Evolutionary conservation across 2,113 vertebrate genomes (phyloP).

Genomic region (Macquaria australasica): DNA sequence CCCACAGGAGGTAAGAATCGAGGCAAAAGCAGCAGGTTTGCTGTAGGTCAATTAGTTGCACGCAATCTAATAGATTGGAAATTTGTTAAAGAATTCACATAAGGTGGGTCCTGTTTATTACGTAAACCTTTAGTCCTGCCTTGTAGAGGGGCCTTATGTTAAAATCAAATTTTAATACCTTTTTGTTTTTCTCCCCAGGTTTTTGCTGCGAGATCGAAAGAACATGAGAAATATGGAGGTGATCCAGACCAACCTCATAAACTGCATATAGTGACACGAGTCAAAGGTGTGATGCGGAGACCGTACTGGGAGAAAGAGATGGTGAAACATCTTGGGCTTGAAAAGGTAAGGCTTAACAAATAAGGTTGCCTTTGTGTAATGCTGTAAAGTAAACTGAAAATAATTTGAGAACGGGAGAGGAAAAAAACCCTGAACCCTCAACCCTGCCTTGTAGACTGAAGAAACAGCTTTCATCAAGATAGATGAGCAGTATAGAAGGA

Average conservation of each 20-base stretch:
- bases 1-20: conserved; percentile 72
- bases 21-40: rapidly evolving
- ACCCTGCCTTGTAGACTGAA: not conserved
- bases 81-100: not conserved
- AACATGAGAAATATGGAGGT: conserved; percentile 94
- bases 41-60: not conserved
- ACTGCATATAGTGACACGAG: conserved; percentile 91
- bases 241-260: conserved; percentile 95
- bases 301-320: conserved; percentile 96
- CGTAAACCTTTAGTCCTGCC: not conserved
- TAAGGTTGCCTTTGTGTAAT: not conserved
- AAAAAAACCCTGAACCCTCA: not conserved
- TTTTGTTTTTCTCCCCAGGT: conserved; percentile 77
- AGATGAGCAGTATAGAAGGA: not conserved
- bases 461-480: not conserved
- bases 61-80: not conserved
- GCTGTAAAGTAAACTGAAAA: too few relatives aligned
- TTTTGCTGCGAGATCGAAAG: conserved; percentile 88
- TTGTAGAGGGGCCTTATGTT: not conserved
- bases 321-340: conserved; percentile 88
- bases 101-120: not conserved
- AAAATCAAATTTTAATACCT: not conserved
- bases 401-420: not conserved
- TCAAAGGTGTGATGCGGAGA: conserved; percentile 87
- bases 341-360: conserved; percentile 85